phyloP scores from a whole-genome alignment of 30 jellyfish, hydroid and myxozoan genomes.

The Nemopilema nomurai region DNA sequence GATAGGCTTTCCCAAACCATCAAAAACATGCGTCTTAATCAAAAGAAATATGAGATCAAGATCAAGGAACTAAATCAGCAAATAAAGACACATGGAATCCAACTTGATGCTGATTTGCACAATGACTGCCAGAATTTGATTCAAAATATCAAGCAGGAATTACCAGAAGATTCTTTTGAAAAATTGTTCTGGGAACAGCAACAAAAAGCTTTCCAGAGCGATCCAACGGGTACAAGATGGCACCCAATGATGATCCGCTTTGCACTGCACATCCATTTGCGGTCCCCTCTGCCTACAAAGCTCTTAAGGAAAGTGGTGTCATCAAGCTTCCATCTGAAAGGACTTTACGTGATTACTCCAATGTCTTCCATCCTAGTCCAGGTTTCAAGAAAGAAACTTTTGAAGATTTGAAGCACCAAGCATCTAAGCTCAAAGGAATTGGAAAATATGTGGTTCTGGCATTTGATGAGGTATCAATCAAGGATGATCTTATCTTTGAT shows the following conservation, averaged over 20 bases:
- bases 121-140: conserved; percentile 35
- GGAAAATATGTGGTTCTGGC: background rate
- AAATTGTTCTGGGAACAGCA: conserved; percentile 61
- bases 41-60: conserved; percentile 26
- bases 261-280: conserved; percentile 59
- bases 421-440: conserved; percentile 1
- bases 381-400: conserved; percentile 45
- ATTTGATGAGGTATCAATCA: conserved; percentile 17
- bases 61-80: conserved; percentile 42
- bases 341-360: conserved; percentile 33
- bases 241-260: conserved; percentile 63
- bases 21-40: conserved; percentile 21
- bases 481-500: conserved; percentile 18
- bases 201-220: conserved; percentile 43
- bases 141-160: conserved; percentile 24
- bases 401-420: conserved; percentile 31
- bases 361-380: conserved; percentile 34
- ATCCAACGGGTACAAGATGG: conserved; percentile 56
- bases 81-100: conserved; percentile 29
- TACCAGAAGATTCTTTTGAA: conserved; percentile 50
- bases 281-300: conserved; percentile 54
- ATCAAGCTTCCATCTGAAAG: conserved; percentile 54
- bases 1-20: conserved; percentile 43
- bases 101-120: conserved; percentile 50
- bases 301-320: conserved; percentile 50